phyloP scores from a whole-genome alignment of 2,113 vertebrate species.

The Grantiella picta region DNA sequence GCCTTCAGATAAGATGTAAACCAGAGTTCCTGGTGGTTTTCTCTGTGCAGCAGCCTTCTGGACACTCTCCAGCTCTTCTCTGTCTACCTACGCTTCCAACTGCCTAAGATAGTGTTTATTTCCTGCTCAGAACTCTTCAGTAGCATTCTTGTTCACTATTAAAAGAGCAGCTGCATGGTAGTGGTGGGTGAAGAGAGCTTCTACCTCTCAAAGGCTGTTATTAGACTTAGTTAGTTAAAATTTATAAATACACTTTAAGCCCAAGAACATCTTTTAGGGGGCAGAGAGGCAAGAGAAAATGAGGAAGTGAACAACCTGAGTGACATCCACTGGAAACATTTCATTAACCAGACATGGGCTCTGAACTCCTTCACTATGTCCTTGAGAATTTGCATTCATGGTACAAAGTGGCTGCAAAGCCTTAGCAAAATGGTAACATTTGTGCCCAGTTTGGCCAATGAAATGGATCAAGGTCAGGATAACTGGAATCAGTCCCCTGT shows the following conservation, averaged over 20 bases:
- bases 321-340: not conserved
- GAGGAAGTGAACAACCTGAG: not conserved
- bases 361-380: not conserved
- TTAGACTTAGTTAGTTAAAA: not conserved
- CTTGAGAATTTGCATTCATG: not conserved
- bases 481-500: not conserved
- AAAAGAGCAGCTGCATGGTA: not conserved
- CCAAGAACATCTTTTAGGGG: not conserved
- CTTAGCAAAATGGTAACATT: not conserved
- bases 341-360: not conserved
- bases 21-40: conserved; percentile 4
- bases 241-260: not conserved
- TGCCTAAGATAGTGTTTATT: not conserved
- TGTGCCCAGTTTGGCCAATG: not conserved
- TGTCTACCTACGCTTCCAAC: not conserved
- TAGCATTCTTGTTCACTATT: not conserved
- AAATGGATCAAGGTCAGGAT: not conserved
- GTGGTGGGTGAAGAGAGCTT: not conserved
- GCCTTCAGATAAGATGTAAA: conserved; percentile 32
- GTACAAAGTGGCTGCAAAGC: not conserved
- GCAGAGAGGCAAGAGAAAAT: not conserved
- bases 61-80: conserved; percentile 13
- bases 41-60: not conserved
- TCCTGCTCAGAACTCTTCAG: not conserved
- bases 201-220: not conserved